Conservation (phyloP, 2,113 vertebrate species). For the Centrocercus urophasianus region DNA sequence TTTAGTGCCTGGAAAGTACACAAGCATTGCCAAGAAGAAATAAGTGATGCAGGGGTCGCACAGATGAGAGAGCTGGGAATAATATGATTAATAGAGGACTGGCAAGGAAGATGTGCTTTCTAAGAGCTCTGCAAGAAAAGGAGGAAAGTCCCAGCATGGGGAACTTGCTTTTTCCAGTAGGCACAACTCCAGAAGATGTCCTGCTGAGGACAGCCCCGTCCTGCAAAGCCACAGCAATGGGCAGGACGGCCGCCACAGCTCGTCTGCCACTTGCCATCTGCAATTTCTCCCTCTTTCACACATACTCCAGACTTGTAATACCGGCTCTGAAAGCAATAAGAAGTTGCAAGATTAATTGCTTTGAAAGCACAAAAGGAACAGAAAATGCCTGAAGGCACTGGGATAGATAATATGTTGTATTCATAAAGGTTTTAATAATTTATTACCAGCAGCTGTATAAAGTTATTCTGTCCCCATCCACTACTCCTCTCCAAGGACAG, state of each 20-base stretch:
- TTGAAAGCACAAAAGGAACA: conserved; percentile 54
- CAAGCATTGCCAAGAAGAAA: background rate
- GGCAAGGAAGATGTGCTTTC: background rate
- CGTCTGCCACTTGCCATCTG: background rate
- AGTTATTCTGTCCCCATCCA: conserved; percentile 36
- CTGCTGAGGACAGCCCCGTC: background rate
- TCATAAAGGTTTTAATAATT: conserved; percentile 64
- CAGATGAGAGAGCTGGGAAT: background rate
- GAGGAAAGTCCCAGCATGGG: background rate
- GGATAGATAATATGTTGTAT: conserved; percentile 45
- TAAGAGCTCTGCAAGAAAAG: background rate
- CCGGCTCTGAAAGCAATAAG: background rate
- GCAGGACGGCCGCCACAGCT: background rate
- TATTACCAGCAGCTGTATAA: conserved; percentile 35
- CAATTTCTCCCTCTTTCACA: background rate
- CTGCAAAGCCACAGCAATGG: background rate
- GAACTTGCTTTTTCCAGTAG: background rate
- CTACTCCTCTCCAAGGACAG: conserved; percentile 11
- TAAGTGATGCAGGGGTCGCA: background rate
- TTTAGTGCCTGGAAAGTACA: background rate
- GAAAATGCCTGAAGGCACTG: conserved; percentile 28
- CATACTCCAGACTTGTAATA: background rate
- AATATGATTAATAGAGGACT: background rate
- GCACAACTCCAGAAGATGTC: background rate
- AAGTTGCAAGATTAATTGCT: conserved; percentile 50